Conservation (phyloP, 2,888 invertebrate genomes). For the Hirtodrosophila trivittata region DNA sequence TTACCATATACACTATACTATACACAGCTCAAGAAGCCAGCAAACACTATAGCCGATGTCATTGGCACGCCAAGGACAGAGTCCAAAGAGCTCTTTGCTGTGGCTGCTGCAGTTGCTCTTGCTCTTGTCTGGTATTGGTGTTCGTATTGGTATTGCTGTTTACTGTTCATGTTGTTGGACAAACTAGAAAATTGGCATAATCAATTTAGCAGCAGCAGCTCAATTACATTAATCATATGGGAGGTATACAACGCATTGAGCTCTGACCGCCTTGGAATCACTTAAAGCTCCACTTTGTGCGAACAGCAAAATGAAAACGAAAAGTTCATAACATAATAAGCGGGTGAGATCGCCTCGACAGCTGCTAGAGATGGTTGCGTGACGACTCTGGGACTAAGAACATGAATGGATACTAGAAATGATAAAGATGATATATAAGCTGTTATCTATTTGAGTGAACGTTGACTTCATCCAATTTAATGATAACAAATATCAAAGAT, state of each 20-base stretch:
- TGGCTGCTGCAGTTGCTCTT: neutral
- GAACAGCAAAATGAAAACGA: conserved; percentile 22
- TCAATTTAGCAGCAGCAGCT: conserved; percentile 45
- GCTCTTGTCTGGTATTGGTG: too few relatives aligned
- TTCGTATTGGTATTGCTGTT: too few relatives aligned
- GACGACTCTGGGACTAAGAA: neutral
- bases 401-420: neutral
- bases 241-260: conserved; percentile 12
- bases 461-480: too few relatives aligned
- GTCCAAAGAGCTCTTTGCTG: conserved; percentile 21
- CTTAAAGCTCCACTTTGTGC: conserved; percentile 18
- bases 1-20: conserved; percentile 29
- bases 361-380: conserved; percentile 19
- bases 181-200: conserved; percentile 55
- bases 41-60: conserved; percentile 30
- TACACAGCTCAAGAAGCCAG: conserved; percentile 41
- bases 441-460: too few relatives aligned
- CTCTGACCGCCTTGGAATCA: conserved; percentile 38
- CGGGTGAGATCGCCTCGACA: conserved; percentile 9
- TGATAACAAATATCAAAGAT: too few relatives aligned
- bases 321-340: conserved; percentile 19
- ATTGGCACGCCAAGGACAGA: conserved; percentile 63
- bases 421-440: too few relatives aligned
- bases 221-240: conserved; percentile 38
- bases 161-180: conserved; percentile 16